Evolutionary conservation across 2,888 invertebrate species (phyloP).

Genomic region (Timema cristinae): DNA sequence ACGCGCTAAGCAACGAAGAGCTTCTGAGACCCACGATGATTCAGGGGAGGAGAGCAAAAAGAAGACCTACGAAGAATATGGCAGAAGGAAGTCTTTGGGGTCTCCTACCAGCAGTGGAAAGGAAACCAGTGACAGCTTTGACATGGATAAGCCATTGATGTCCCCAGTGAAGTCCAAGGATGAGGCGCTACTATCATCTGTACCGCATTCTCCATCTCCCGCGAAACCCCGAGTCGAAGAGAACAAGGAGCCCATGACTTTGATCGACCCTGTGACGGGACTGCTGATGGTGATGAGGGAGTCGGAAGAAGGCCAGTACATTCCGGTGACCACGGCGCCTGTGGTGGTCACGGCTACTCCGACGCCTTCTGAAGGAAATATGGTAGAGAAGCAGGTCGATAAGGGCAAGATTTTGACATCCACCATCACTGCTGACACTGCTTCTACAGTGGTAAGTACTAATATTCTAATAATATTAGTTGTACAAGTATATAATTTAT

Average conservation of each 20-base stretch:
- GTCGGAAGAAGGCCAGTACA: constrained; percentile 65
- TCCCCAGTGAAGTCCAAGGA: constrained; percentile 4
- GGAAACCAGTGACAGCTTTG: constrained; percentile 30
- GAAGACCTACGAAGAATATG: constrained; percentile 11
- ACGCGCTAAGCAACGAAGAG: constrained; percentile 17
- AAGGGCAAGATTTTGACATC: too few species aligned
- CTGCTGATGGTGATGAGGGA: constrained; percentile 65
- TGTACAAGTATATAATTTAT: too few species aligned
- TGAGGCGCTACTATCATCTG: constrained; percentile 1
- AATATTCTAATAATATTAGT: too few species aligned
- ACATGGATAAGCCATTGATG: constrained; percentile 37
- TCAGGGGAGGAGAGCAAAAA: constrained; percentile 47
- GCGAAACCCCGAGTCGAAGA: constrained; percentile 31
- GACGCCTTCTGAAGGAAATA: too few species aligned
- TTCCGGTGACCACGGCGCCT: constrained; percentile 47
- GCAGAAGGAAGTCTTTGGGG: constrained; percentile 30
- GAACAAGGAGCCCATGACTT: constrained; percentile 56
- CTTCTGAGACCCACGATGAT: constrained; percentile 29
- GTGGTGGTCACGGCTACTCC: not conserved
- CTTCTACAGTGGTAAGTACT: too few species aligned
- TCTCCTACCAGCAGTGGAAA: constrained; percentile 33
- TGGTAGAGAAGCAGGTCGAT: too few species aligned
- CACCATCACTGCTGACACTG: too few species aligned
- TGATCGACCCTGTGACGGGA: constrained; percentile 73
- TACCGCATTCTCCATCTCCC: constrained; percentile 25